phyloP scores from a whole-genome alignment of 2,888 invertebrate species.

The Oxyteleia sp. region DNA sequence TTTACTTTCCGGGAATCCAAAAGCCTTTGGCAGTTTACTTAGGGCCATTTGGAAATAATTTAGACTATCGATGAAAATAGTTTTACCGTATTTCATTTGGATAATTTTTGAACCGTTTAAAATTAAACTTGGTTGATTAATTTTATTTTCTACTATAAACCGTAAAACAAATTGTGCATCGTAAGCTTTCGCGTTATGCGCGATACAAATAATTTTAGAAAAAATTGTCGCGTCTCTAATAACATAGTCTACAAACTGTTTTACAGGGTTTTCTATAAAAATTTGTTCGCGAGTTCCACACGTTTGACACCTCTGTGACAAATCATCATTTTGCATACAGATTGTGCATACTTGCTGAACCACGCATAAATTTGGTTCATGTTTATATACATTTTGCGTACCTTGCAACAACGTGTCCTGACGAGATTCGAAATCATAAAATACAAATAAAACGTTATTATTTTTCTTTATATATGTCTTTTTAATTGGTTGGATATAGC shows the following conservation, averaged over 20 bases:
- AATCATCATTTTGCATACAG: slow-evolving; percentile 3
- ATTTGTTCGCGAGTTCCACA: slow-evolving; percentile 35
- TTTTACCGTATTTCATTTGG: slow-evolving; percentile 51
- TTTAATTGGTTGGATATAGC: slow-evolving; percentile 22
- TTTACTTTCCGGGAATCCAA: slow-evolving; percentile 72
- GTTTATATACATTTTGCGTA: slow-evolving; percentile 8
- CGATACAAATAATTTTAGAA: slow-evolving; percentile 44
- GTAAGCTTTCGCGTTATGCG: slow-evolving; percentile 23
- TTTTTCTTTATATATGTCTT: background rate
- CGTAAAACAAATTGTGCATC: background rate
- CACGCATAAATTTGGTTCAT: slow-evolving; percentile 19
- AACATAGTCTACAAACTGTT: slow-evolving; percentile 43
- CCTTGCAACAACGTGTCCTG: slow-evolving; percentile 3
- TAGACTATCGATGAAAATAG: slow-evolving; percentile 56
- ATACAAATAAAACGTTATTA: slow-evolving; percentile 14
- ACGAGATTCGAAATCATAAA: slow-evolving; percentile 19
- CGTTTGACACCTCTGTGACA: background rate
- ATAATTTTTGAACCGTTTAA: slow-evolving; percentile 74
- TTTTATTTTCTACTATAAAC: background rate
- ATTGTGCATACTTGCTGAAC: slow-evolving; percentile 4
- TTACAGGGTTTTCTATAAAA: slow-evolving; percentile 27
- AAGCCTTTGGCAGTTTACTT: slow-evolving; percentile 75
- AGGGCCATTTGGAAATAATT: slow-evolving; percentile 78
- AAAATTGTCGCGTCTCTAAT: background rate
- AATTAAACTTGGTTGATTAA: slow-evolving; percentile 62